Evolutionary conservation across 2,888 invertebrate genomes (phyloP), one percentile per base, ranked within the genome.

Genomic region (Troglohyphantes excavatus): DNA sequence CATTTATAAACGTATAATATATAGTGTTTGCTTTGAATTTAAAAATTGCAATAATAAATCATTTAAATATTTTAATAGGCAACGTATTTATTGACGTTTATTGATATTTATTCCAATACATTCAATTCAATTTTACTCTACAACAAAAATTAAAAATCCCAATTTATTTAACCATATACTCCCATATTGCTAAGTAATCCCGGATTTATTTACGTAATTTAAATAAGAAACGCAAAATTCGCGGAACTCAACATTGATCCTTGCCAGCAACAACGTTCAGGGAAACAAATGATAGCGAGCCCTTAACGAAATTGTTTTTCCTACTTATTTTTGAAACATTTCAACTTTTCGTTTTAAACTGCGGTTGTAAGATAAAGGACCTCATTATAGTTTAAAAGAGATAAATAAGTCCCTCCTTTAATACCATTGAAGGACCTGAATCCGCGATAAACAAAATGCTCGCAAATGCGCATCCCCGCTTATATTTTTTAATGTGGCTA

Each of bases 381-480:
- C 75, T 68, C 88, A 88, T 88, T 88, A 88, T 26, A 68, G 75
- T 27, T 63, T 23, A 17, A 53, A 19, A 65, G 75, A 75, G 67
- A 88, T 75, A 82, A 88, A 73, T 75, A 61, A 63, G 72, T 29
- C 46, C 29, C 26, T 81, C 26, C 73, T 73, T 73, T 82, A 73
- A 87, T 79, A 72, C 79, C 65, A 29, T 27, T 70, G 27, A 72
- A 87, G 53, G 53, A 19, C 29, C 26, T 39, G 67, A 53, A 21
- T n/a, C 21, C 59, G 72, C 61, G 59, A 87, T 79, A 87, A 81
- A 87, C 73, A 87, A 87, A 81, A 73, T 17, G 61, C 33, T 65
- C 29, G 65, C 13, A 73, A 79, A 81, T 29, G 53, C 33, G 46
- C 68, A 67, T n/a, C 33, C 67, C 67, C 39, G n/a, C 17, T 26